Conservation (phyloP, 2,888 invertebrate species). For the Aphodius granarius region DNA sequence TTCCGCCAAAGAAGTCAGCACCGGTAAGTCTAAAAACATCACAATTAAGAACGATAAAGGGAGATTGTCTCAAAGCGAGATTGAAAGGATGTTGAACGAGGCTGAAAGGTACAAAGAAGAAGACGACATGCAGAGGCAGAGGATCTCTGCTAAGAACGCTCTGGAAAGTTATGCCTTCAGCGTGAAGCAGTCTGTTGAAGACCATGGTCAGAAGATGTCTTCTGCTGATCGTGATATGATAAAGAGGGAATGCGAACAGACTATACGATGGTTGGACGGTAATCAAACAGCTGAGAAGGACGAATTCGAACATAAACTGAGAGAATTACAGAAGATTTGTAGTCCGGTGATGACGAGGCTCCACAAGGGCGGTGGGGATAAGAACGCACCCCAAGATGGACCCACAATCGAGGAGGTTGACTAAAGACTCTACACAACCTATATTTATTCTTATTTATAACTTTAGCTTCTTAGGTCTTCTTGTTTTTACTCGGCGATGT, state of each 20-base stretch:
- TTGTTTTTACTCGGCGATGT: not conserved
- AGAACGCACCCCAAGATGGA: conserved; percentile 39
- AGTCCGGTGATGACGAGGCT: conserved; percentile 62
- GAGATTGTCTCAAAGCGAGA: conserved; percentile 77
- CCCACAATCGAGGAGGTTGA: conserved; percentile 53
- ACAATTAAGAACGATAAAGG: conserved; percentile 85
- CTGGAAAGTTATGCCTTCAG: conserved; percentile 72
- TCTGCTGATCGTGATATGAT: conserved; percentile 56
- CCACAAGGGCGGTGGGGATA: conserved; percentile 46
- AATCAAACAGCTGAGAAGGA: conserved; percentile 67
- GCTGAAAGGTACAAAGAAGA: conserved; percentile 74
- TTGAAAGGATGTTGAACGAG: conserved; percentile 77
- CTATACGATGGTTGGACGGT: conserved; percentile 71
- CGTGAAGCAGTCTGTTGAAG: conserved; percentile 70
- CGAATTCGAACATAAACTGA: conserved; percentile 63
- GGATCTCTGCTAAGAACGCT: conserved; percentile 70
- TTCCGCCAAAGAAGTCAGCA: conserved; percentile 57
- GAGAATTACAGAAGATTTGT: conserved; percentile 63
- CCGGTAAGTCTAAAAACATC: conserved; percentile 72
- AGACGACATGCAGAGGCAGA: conserved; percentile 69
- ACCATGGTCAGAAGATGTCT: conserved; percentile 63
- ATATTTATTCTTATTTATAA: not conserved
- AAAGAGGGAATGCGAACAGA: conserved; percentile 59
- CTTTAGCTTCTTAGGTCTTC: not conserved
- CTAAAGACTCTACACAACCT: too few relatives aligned